Evolutionary conservation across 2,113 vertebrate genomes (phyloP), one percentile per base, ranked within the genome.

Genomic region (Eira barbara): DNA sequence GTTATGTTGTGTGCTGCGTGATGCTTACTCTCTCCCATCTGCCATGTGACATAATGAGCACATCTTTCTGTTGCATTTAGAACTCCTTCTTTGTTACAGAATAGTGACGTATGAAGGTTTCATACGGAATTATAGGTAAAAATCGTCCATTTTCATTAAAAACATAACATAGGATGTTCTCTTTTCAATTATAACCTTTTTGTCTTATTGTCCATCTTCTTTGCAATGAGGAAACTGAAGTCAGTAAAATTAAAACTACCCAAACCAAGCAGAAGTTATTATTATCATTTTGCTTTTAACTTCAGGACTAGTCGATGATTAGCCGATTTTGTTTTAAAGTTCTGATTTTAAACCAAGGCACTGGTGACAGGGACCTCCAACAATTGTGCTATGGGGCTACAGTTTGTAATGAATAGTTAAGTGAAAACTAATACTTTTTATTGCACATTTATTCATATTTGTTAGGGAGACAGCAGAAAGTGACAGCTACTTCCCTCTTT

Each of bases 401-500:
- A 27, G 17, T 73, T 10, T 42, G 3, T 45, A 87, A 82, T 25
- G 25, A 79, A 67, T n/a, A 39, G n/a, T 9, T 42, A 65, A 86
- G 34, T 67, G 57, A 92, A 97, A 96, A 45, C 2, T 36, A 92
- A 65, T 34, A 81, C 59, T 91, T 94, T 85, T 74, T 71, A 73
- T 80, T 94, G 49, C 8, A 90, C 11, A 65, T 6, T 57, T 80
- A 59, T 45, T 97, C 34, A 27, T 73, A 88, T 95, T 96, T 86
- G 39, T 91, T 92, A 69, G 29, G 23, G 74, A 90, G 87, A 91
- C 73, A 6, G 52, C 23, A 91, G 78, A 34, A 95, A 90, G 63
- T 91, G 69, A 96, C 29, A 87, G 59, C 14, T 85, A 96, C 74
- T 95, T 95, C 55, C 59, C 57, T 96, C 88, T 89, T 96, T 91